Evolutionary conservation across 2,888 invertebrate genomes (phyloP).

Genomic region (Limnephilus lunatus): DNA sequence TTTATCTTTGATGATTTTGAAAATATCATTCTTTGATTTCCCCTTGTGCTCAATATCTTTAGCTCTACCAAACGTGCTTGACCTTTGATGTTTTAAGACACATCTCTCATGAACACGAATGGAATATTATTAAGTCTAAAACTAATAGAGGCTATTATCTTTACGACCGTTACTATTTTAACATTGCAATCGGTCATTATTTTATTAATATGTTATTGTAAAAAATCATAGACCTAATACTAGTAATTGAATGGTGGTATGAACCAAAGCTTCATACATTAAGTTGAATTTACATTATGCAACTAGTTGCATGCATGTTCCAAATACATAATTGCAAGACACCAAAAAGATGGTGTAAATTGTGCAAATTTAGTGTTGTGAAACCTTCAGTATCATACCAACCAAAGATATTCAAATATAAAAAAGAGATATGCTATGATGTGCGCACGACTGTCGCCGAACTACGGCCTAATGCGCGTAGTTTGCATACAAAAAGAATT

Average conservation of each 20-base stretch:
- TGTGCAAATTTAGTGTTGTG: no score
- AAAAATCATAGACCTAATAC: constrained; percentile 14
- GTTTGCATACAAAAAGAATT: no score
- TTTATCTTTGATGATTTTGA: background rate
- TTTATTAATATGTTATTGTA: background rate
- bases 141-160: background rate
- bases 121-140: background rate
- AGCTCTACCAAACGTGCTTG: background rate
- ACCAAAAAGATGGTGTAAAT: no score
- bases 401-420: no score
- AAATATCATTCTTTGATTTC: background rate
- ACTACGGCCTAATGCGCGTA: no score
- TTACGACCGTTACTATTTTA: background rate
- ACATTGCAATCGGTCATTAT: constrained; percentile 4
- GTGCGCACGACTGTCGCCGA: no score
- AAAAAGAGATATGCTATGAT: no score
- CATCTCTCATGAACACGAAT: background rate
- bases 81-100: background rate
- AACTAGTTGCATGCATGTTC: no score
- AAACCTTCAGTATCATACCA: no score
- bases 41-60: background rate
- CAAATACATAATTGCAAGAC: no score
- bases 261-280: background rate
- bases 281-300: no score
- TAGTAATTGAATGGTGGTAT: background rate